Evolutionary conservation across 2,797 vertebrate genomes (phyloP).

Genomic region (Cetoscarus ocellatus): DNA sequence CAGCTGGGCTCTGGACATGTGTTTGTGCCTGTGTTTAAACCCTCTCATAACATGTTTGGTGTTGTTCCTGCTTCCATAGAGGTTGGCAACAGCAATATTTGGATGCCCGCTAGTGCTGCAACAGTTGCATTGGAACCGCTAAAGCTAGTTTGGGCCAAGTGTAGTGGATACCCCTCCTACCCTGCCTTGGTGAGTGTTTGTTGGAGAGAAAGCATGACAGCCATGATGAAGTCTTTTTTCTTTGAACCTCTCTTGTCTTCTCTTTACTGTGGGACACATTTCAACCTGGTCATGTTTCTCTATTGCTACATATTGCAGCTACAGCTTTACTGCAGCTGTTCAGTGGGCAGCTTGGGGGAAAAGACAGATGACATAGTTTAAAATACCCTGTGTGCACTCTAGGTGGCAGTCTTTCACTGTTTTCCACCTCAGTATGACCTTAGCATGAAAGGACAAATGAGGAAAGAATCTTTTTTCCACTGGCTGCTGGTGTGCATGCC

Average conservation of each 20-base stretch:
- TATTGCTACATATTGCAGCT: constrained; percentile 5
- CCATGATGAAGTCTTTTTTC: constrained; percentile 38
- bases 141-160: constrained; percentile 99
- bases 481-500: constrained; percentile 7
- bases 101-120: constrained; percentile 94
- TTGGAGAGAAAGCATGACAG: constrained; percentile 65
- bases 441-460: constrained; percentile 41
- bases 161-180: constrained; percentile 98
- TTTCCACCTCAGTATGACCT: constrained; percentile 40
- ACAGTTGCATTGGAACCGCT: constrained; percentile 95
- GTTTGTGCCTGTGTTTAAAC: constrained; percentile 48
- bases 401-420: constrained; percentile 70
- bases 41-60: constrained; percentile 76
- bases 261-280: constrained; percentile 22
- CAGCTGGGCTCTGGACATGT: constrained; percentile 51
- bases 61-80: constrained; percentile 86
- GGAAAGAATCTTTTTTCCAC: constrained; percentile 10
- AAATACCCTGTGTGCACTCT: constrained; percentile 42
- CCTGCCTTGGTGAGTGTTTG: constrained; percentile 95
- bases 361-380: neutral
- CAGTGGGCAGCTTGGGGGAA: neutral
- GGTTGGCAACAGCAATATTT: constrained; percentile 97
- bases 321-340: constrained; percentile 14
- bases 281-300: constrained; percentile 17
- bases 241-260: constrained; percentile 24